These are phyloP conservation scores for Lepilemur ruficaudatus DNA, from an alignment of 2,797 vertebrate genomes.

Conservation along the genomic window DNA sequence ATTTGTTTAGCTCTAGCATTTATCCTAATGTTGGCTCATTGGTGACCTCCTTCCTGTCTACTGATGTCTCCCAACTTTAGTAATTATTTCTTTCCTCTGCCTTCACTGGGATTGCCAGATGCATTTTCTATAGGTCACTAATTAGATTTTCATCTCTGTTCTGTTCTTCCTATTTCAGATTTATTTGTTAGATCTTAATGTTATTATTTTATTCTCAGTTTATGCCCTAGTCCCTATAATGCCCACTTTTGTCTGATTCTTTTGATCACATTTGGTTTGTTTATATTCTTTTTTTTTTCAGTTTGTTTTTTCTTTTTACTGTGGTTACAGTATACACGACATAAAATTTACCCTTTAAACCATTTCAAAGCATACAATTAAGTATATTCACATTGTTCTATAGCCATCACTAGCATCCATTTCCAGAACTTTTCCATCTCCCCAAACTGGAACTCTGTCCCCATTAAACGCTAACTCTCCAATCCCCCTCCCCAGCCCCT, in stretches of 20 bases:
- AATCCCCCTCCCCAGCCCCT: background rate
- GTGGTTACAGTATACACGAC: background rate
- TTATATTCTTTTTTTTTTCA: background rate
- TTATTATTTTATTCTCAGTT: background rate
- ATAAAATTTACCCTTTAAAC: background rate
- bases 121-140: background rate
- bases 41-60: background rate
- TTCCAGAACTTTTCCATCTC: background rate
- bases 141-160: background rate
- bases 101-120: background rate
- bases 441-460: background rate
- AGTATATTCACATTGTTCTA: background rate
- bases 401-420: rapidly evolving
- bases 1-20: background rate
- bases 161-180: background rate
- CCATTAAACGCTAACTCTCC: background rate
- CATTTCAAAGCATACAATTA: background rate
- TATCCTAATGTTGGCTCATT: background rate
- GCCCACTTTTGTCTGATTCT: background rate
- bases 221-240: background rate
- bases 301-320: background rate
- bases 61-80: background rate
- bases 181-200: background rate
- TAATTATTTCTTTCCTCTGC: background rate
- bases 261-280: background rate